A percentile compares a stretch with the other conserved stretches of the same genome.
phyloP scores from a whole-genome alignment of 2,888 invertebrate species.

The Polymixis lichenea region DNA sequence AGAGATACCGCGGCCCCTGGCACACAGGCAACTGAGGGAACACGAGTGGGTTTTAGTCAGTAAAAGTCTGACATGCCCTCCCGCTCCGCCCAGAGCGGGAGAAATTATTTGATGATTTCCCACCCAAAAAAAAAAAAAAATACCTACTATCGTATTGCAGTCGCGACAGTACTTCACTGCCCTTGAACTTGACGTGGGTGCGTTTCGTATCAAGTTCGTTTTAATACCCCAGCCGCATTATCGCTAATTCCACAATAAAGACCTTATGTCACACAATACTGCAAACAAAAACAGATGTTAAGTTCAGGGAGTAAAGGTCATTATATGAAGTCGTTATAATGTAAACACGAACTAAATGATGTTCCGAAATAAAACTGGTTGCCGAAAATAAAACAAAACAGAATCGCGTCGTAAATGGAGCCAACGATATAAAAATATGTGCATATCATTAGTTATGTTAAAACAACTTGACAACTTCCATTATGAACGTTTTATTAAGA shows the following conservation, averaged over 20 bases:
- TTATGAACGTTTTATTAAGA: constrained; percentile 5
- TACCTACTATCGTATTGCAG: constrained; percentile 7
- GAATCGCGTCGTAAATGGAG: constrained; percentile 30
- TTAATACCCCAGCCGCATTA: constrained; percentile 63
- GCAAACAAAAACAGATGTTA: constrained; percentile 8
- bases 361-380: constrained; percentile 58
- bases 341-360: constrained; percentile 25
- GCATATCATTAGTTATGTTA: constrained; percentile 20
- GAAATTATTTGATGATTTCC: too few relatives aligned
- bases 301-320: background rate
- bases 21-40: too few relatives aligned
- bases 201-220: constrained; percentile 68
- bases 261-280: background rate
- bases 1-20: too few relatives aligned
- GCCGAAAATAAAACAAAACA: constrained; percentile 59
- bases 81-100: too few relatives aligned
- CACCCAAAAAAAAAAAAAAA: too few relatives aligned
- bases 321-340: background rate
- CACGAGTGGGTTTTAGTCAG: too few relatives aligned
- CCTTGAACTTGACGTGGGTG: constrained; percentile 75
- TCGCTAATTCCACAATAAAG: constrained; percentile 34
- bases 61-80: too few relatives aligned
- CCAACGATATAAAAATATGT: constrained; percentile 16
- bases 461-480: too few relatives aligned
- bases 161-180: constrained; percentile 40